Conservation (phyloP, 2,797 vertebrate species). For the Melanotaenia pygmaea region DNA sequence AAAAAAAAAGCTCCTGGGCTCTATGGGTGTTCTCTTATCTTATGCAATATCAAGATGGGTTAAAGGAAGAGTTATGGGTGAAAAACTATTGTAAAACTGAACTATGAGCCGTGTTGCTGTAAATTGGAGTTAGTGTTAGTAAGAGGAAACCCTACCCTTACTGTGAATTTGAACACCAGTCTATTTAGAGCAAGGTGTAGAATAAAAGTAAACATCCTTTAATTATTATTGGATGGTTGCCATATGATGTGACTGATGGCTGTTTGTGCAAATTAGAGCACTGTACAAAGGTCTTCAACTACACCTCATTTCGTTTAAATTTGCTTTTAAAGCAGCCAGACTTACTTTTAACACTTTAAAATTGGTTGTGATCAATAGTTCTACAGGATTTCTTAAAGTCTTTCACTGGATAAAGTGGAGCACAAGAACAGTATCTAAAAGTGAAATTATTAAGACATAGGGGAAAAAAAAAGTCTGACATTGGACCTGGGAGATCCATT, state of each 20-base stretch:
- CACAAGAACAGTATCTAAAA: neutral
- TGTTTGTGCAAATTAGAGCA: neutral
- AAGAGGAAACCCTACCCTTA: neutral
- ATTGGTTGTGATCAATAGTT: neutral
- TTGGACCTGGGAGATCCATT: neutral
- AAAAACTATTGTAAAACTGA: conserved; percentile 22
- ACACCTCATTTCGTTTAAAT: neutral
- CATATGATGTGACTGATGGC: neutral
- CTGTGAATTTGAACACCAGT: conserved; percentile 33
- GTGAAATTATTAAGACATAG: too few species aligned
- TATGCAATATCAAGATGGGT: neutral
- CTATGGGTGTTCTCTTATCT: conserved; percentile 2
- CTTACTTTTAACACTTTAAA: neutral
- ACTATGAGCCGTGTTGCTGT: conserved; percentile 31
- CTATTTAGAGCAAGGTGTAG: conserved; percentile 19
- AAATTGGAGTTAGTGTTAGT: neutral
- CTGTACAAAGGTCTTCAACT: neutral
- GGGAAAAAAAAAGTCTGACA: neutral
- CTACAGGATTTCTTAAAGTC: neutral
- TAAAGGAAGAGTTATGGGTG: conserved; percentile 14
- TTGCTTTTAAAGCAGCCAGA: neutral
- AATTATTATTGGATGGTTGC: neutral
- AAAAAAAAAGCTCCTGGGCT: conserved; percentile 10
- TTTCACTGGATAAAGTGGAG: neutral
- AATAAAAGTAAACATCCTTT: conserved; percentile 13